A percentile compares a stretch with the other conserved stretches of the same genome.
Evolutionary conservation across 2,113 vertebrate species (phyloP).

Genomic region (Syngnathus scovelli): DNA sequence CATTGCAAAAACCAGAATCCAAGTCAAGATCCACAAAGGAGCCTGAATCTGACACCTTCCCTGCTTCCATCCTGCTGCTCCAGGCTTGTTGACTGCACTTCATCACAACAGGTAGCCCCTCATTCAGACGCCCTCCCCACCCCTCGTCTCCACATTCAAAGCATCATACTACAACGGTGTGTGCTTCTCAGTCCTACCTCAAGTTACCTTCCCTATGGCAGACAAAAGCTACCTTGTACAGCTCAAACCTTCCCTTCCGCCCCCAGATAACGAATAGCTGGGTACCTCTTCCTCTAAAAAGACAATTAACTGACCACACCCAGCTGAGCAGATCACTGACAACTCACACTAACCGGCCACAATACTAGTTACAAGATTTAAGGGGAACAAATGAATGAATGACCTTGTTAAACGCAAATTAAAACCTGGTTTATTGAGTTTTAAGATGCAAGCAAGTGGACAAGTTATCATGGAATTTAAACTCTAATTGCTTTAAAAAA

Average conservation of each 20-base stretch:
- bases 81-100: slow-evolving; percentile 14
- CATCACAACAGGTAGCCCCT: slow-evolving; percentile 9
- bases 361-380: neutral
- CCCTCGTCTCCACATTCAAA: slow-evolving; percentile 6
- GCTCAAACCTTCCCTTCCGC: slow-evolving; percentile 34
- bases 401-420: no score
- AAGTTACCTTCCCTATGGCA: slow-evolving; percentile 48
- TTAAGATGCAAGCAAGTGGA: no score
- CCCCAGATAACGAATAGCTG: slow-evolving; percentile 1
- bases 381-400: neutral
- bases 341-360: neutral
- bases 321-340: slow-evolving; percentile 15
- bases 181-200: slow-evolving; percentile 55
- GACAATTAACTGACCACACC: slow-evolving; percentile 39
- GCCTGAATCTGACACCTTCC: slow-evolving; percentile 25
- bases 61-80: slow-evolving; percentile 39
- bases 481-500: no score
- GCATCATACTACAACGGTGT: slow-evolving; percentile 38
- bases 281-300: slow-evolving; percentile 31
- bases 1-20: slow-evolving; percentile 29
- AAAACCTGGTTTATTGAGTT: no score
- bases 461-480: no score
- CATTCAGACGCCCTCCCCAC: slow-evolving; percentile 36
- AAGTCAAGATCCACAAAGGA: slow-evolving; percentile 22
- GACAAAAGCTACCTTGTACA: slow-evolving; percentile 63